These are phyloP conservation scores for Mesoligia furuncula DNA, from an alignment of 2,888 invertebrate genomes.

Conservation along the genomic window DNA sequence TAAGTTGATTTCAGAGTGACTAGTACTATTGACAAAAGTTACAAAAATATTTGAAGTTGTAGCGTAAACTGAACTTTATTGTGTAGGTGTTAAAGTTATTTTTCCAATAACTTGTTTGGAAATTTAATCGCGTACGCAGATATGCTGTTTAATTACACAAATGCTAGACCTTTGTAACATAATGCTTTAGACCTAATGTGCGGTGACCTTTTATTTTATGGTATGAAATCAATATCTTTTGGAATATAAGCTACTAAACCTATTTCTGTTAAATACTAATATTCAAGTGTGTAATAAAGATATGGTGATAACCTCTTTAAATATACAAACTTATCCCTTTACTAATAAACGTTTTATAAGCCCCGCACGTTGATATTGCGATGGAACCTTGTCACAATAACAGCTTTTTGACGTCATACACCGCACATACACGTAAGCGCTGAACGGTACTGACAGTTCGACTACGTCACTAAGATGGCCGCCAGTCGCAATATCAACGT, in stretches of 20 bases:
- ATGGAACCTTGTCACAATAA: too few relatives aligned
- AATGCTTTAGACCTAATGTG: background rate
- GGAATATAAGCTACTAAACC: background rate
- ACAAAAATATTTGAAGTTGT: background rate
- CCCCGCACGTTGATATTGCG: too few relatives aligned
- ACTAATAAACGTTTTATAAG: too few relatives aligned
- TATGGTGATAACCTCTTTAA: background rate
- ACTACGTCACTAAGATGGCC: too few relatives aligned
- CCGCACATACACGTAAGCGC: too few relatives aligned
- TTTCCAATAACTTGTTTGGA: background rate
- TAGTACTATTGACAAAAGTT: background rate
- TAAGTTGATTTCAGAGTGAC: background rate
- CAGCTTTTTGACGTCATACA: too few relatives aligned
- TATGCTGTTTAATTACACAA: background rate
- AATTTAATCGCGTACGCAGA: background rate
- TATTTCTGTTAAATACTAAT: background rate
- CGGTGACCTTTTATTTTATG: background rate
- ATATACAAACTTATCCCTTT: too few relatives aligned
- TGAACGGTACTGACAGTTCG: too few relatives aligned
- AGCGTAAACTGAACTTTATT: background rate
- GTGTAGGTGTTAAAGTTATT: background rate
- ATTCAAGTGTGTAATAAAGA: background rate
- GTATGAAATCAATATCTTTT: background rate
- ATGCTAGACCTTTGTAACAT: background rate
- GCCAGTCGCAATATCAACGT: too few relatives aligned